These are phyloP conservation scores for Cactoblastis cactorum DNA, from an alignment of 2,888 invertebrate species.

Conservation along the genomic window DNA sequence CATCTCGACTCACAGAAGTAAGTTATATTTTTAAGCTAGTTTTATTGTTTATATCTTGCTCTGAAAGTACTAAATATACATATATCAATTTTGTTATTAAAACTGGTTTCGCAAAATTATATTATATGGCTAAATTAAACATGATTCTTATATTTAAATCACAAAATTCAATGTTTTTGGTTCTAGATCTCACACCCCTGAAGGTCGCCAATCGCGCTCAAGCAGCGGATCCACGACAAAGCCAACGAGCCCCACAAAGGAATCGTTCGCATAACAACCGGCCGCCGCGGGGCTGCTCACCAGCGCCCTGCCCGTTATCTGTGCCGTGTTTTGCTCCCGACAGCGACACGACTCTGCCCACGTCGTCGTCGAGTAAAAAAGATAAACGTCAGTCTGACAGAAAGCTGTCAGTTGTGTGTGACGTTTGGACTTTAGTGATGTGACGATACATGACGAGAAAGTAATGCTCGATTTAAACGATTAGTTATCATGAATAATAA, in stretches of 20 bases:
- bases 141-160: too few species aligned
- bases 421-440: constrained; percentile 13
- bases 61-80: too few species aligned
- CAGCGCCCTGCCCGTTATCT: constrained; percentile 59
- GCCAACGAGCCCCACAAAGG: constrained; percentile 58
- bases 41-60: too few species aligned
- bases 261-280: constrained; percentile 69
- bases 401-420: constrained; percentile 20
- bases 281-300: constrained; percentile 53
- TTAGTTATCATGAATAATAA: background rate
- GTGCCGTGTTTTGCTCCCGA: constrained; percentile 65
- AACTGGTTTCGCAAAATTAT: background rate
- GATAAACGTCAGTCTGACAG: constrained; percentile 21
- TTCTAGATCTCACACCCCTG: constrained; percentile 61
- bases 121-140: too few species aligned
- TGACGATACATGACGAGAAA: constrained; percentile 2
- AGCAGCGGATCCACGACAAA: constrained; percentile 56
- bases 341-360: constrained; percentile 48
- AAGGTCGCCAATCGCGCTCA: constrained; percentile 62
- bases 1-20: constrained; percentile 71
- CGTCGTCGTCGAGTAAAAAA: constrained; percentile 40
- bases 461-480: constrained; percentile 1
- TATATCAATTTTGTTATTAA: background rate
- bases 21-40: constrained; percentile 25
- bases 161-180: background rate